phyloP scores from a whole-genome alignment of 2,888 invertebrate genomes.

The Athrips mouffetella region DNA sequence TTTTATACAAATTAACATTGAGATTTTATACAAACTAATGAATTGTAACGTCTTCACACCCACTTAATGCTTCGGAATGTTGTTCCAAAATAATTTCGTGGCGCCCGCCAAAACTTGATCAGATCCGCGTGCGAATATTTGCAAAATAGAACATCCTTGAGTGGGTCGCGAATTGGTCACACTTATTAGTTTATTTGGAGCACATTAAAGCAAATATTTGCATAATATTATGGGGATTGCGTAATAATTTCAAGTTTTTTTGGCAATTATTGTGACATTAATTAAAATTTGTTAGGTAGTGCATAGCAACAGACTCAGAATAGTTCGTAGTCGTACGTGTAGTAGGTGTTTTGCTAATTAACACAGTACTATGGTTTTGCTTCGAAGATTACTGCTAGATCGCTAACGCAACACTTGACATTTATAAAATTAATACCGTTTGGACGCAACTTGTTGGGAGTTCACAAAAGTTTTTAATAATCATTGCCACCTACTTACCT shows the following conservation, averaged over 20 bases:
- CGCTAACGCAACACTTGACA: conserved; percentile 10
- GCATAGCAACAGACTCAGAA: no score
- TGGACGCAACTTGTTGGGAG: not conserved
- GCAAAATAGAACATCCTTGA: conserved; percentile 11
- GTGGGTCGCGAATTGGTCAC: not conserved
- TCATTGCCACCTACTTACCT: no score
- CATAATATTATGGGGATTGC: not conserved
- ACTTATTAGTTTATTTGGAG: conserved; percentile 6
- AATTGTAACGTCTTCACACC: not conserved
- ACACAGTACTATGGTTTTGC: conserved; percentile 1
- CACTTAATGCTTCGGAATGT: conserved; percentile 14
- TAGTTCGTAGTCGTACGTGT: not conserved
- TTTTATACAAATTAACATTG: not conserved
- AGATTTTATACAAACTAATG: not conserved
- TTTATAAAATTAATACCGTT: conserved; percentile 13
- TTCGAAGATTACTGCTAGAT: conserved; percentile 7
- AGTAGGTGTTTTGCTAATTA: conserved; percentile 4
- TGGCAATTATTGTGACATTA: conserved; percentile 1
- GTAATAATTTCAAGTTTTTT: not conserved
- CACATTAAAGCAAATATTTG: conserved; percentile 6
- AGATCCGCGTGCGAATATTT: conserved; percentile 25
- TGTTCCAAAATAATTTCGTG: conserved; percentile 22
- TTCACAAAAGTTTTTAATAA: not conserved
- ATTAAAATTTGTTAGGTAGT: not conserved
- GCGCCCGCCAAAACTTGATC: conserved; percentile 28